Conservation (phyloP, 2,113 vertebrate species). For the Pelodiscus sinensis region DNA sequence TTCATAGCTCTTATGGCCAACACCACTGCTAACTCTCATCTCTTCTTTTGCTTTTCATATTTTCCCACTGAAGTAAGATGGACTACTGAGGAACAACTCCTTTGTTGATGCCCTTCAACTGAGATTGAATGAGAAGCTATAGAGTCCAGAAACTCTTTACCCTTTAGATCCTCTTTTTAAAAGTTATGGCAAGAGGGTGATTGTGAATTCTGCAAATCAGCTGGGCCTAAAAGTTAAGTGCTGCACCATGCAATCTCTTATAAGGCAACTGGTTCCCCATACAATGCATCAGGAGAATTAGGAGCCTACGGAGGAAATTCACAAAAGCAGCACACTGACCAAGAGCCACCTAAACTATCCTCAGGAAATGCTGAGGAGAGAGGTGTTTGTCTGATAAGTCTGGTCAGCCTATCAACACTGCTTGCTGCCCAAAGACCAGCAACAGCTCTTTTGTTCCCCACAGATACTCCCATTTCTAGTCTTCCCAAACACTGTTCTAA, state of each 20-base stretch:
- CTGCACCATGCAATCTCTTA: too few species aligned
- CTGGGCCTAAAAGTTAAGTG: too few species aligned
- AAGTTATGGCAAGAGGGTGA: background rate
- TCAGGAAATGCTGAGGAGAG: too few species aligned
- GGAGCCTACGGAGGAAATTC: too few species aligned
- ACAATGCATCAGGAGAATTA: too few species aligned
- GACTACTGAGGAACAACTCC: slow-evolving; percentile 14
- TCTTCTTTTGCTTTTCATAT: background rate
- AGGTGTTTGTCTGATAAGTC: slow-evolving; percentile 33
- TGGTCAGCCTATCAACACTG: slow-evolving; percentile 7
- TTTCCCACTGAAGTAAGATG: background rate
- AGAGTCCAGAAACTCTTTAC: slow-evolving; percentile 30
- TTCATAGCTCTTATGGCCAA: background rate
- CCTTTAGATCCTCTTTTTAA: slow-evolving; percentile 48
- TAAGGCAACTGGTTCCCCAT: too few species aligned
- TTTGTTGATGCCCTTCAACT: slow-evolving; percentile 7
- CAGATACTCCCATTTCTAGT: slow-evolving; percentile 10
- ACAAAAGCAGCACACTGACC: too few species aligned
- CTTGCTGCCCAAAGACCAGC: slow-evolving; percentile 45
- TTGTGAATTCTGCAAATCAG: too few species aligned
- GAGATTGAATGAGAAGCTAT: slow-evolving; percentile 32
- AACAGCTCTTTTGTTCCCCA: slow-evolving; percentile 53
- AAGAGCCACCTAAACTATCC: too few species aligned
- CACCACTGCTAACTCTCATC: background rate
- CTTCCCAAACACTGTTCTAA: slow-evolving; percentile 46